Conservation (phyloP, 2,888 invertebrate genomes). For the Drosophila neoperkinsi region DNA sequence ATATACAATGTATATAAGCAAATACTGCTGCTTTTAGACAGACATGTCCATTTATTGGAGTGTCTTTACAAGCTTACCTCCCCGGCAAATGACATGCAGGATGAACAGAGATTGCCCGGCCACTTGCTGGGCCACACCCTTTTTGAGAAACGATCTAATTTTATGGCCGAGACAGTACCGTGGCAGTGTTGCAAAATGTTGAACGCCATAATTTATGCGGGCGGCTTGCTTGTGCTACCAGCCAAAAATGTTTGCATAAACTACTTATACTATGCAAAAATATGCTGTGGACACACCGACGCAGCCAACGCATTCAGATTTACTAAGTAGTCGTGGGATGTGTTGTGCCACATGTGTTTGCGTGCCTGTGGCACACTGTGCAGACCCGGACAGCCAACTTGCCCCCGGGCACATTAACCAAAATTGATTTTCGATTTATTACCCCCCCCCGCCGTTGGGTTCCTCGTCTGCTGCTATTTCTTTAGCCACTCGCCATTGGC, state of each 20-base stretch:
- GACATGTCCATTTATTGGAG: conserved; percentile 17
- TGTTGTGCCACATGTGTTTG: conserved; percentile 47
- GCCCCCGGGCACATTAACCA: conserved; percentile 58
- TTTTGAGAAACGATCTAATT: conserved; percentile 60
- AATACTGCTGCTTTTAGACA: not conserved
- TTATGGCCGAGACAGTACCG: conserved; percentile 54
- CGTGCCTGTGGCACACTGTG: conserved; percentile 26
- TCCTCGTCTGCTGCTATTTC: conserved; percentile 3
- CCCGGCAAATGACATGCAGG: conserved; percentile 70
- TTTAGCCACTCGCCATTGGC: not conserved
- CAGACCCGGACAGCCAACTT: conserved; percentile 39
- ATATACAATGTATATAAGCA: not conserved
- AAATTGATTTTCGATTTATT: conserved; percentile 69
- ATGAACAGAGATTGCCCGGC: conserved; percentile 57
- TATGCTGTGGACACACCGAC: conserved; percentile 59
- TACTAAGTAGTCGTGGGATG: conserved; percentile 1
- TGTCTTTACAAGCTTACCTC: conserved; percentile 13
- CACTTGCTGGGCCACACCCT: conserved; percentile 60
- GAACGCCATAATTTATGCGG: conserved; percentile 73
- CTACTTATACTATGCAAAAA: conserved; percentile 75
- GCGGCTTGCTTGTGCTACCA: conserved; percentile 43
- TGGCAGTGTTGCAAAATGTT: conserved; percentile 51
- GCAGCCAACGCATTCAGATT: conserved; percentile 47
- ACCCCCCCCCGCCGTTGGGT: not conserved
- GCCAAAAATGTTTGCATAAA: conserved; percentile 75